Base-by-base conservation (phyloP, 2,797 vertebrate genomes). In the Dendrocincla fuliginosa region DNA sequence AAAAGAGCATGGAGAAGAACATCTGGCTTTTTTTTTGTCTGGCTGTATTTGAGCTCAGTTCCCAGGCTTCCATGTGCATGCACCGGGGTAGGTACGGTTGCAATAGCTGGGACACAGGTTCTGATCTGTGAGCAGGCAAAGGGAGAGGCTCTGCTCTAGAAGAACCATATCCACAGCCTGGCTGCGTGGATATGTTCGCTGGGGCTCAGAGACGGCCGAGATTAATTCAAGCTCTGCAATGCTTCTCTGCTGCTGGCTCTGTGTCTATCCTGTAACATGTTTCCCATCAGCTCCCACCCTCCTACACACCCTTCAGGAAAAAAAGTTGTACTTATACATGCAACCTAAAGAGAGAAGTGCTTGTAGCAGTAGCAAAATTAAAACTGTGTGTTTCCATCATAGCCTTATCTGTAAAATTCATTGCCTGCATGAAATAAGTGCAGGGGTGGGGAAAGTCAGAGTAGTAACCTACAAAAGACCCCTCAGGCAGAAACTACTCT, bases 61-160 rank as follows among this genome's bases (percentile, higher is more conserved):
- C 42, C 37, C 7, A 2, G 32, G 53, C 37, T 79, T 11, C 55
- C 56, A 23, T 49, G 27, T 1, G 32, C 73, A 33, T 52, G 10
- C 3, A 3, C 13, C 2, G 0, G 17, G 10, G 18, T 2, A 28
- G 27, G 55, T 9, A 13, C 41, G 33, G 46, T 2, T 33, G 39
- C 27, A 32, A 6, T 0, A 53, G 56, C 0, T 32, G 49, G 44
- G 71, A 35, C 0, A 0, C 19, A 55, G 57, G 67, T 37, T 91
- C 57, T 46, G 32, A 23, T 28, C 44, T 18, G 35, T 6, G 27
- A 61, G 39, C 0, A 2, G 16, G 37, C 39, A 60, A 37, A 52
- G 16, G 2, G 2, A 6, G 16, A 57, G 35, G 42, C 42, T 84
- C 42, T 25, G 49, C 18, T n/a, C 20, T 4, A 8, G 65, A 47